Conservation (phyloP, 2,113 vertebrate species). For the human region DNA sequence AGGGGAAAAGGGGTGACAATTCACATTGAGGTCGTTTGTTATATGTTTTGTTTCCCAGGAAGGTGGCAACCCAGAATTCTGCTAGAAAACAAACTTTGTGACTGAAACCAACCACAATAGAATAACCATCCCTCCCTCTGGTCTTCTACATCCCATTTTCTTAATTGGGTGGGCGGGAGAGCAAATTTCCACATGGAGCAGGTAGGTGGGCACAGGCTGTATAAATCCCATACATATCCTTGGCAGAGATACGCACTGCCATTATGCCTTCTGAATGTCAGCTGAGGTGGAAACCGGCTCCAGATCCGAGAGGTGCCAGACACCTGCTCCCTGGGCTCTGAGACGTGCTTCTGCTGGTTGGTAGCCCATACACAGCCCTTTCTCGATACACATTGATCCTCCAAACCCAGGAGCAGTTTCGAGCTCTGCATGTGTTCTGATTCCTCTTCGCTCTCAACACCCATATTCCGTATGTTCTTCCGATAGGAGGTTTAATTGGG, state of each 20-base stretch:
- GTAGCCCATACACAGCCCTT: constrained; percentile 64
- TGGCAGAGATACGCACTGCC: constrained; percentile 79
- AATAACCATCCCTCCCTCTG: constrained; percentile 79
- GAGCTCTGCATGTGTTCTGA: constrained; percentile 34
- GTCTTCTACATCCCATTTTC: constrained; percentile 79
- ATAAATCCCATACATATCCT: constrained; percentile 79
- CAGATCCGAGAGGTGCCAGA: constrained; percentile 82
- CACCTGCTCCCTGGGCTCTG: constrained; percentile 83
- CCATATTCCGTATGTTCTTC: neutral
- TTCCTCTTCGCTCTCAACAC: neutral
- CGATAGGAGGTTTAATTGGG: constrained; percentile 44
- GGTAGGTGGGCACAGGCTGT: constrained; percentile 81
- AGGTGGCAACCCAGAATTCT: constrained; percentile 61
- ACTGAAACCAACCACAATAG: constrained; percentile 72
- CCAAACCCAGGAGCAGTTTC: constrained; percentile 55
- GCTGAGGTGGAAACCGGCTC: constrained; percentile 78
- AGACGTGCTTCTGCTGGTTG: constrained; percentile 77
- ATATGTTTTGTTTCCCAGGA: constrained; percentile 41
- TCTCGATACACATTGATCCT: constrained; percentile 35
- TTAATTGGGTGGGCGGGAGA: constrained; percentile 81
- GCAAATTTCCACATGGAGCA: constrained; percentile 80
- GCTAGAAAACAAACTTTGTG: constrained; percentile 77
- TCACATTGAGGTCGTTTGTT: neutral
- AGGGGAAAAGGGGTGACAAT: neutral
- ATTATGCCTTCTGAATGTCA: constrained; percentile 86